Base-by-base conservation (phyloP, 1,140 invertebrate species). In the Drosophila burlai region DNA sequence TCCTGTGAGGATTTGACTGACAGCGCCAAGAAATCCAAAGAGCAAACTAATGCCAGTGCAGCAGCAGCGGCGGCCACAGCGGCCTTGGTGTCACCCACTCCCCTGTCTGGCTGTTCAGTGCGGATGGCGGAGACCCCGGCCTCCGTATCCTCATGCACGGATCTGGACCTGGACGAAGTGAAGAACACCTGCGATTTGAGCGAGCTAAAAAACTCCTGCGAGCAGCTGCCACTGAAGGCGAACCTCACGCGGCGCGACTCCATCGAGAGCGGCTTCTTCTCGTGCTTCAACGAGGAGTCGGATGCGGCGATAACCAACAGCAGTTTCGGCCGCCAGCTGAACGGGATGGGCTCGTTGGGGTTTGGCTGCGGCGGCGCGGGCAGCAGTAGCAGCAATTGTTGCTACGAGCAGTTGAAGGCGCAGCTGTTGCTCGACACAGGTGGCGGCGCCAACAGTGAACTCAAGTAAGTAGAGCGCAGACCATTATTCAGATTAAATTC, bases 181-280 rank as follows among this genome's bases (percentile, higher is more conserved):
- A 92, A 92, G 63, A 78, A 68, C 26, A 68, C 72, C 45, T 76
- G 78, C 47, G 91, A 92, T 43, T 38, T 72, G 16, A 69, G 9
- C 16, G 81, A 83, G n/a, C 38, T 85, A 13, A 92, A 92, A 64
- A 80, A 71, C 43, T 81, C 72, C 11, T 76, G 78, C 31, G 91
- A 92, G 16, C 63, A 86, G 52, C 43, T 92, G 21, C 80, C 91
- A 1, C 52, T 82, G 8, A 93, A 92, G 36, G 61, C 74, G 34
- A 92, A 94, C 92, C 91, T 95, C 3, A 94, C 95, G 49, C 94
- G 97, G 13, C 94, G 97, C 40, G 97, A 97, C n/a, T 97, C 97
- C 10, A 97, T 97, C 82, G 97, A 98, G 92, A 97, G 96, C 36
- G 97, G 97, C 2, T 97, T 98, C 82, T 98, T 97, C 94, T 97